Evolutionary conservation across 2,797 vertebrate genomes (phyloP).

Genomic region (Notolabrus celidotus): DNA sequence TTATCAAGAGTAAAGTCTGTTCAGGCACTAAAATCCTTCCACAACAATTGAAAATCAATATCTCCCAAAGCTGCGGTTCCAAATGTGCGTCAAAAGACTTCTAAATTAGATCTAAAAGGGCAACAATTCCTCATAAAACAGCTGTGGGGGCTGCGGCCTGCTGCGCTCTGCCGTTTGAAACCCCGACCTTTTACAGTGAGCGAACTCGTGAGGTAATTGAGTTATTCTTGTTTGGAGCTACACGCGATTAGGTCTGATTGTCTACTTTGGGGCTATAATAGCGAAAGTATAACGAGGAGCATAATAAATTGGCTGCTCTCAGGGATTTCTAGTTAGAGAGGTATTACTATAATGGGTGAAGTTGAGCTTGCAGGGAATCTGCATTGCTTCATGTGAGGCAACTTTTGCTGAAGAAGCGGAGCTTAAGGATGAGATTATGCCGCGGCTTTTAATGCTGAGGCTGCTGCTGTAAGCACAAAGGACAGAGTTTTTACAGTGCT

Average conservation of each 20-base stretch:
- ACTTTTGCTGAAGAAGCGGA: slow-evolving; percentile 61
- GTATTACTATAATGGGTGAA: slow-evolving; percentile 54
- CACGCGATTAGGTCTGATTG: slow-evolving; percentile 31
- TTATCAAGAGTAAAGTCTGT: neutral
- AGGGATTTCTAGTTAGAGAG: slow-evolving; percentile 50
- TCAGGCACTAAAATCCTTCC: neutral
- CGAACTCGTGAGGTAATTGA: slow-evolving; percentile 22
- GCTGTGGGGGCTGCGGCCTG: slow-evolving; percentile 4
- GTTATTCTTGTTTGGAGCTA: slow-evolving; percentile 36
- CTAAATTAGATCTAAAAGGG: slow-evolving; percentile 18
- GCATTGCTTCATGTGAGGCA: slow-evolving; percentile 36
- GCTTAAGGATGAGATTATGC: slow-evolving; percentile 61
- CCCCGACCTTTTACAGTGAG: slow-evolving; percentile 30
- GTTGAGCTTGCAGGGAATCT: slow-evolving; percentile 55
- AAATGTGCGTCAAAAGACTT: slow-evolving; percentile 22
- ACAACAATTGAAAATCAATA: slow-evolving; percentile 17
- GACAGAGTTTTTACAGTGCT: slow-evolving; percentile 38
- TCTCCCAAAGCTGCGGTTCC: slow-evolving; percentile 17
- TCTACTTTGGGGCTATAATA: slow-evolving; percentile 49
- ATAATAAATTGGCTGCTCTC: slow-evolving; percentile 50
- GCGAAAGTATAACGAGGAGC: slow-evolving; percentile 44
- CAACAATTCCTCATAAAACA: slow-evolving; percentile 8
- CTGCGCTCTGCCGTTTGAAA: slow-evolving; percentile 25
- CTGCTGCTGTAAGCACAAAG: slow-evolving; percentile 63
- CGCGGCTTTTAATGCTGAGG: slow-evolving; percentile 47